These are phyloP conservation scores for Hermaeophaga mercurialis DNA, from an alignment of 2,888 invertebrate genomes.

Conservation along the genomic window DNA sequence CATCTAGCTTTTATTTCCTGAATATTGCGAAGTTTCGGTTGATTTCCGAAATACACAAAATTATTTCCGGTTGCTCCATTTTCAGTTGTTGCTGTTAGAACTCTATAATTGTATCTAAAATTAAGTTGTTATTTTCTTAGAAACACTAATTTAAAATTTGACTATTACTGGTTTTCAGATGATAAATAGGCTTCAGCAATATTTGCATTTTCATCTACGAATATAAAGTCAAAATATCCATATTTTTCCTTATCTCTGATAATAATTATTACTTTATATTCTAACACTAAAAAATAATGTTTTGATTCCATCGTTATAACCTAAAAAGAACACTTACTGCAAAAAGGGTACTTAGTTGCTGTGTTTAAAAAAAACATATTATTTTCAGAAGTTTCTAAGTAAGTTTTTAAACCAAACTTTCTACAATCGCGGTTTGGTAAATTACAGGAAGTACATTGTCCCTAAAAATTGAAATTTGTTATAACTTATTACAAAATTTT, in stretches of 20 bases:
- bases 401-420: slow-evolving; percentile 48
- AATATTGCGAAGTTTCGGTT: slow-evolving; percentile 45
- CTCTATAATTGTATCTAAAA: slow-evolving; percentile 26
- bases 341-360: slow-evolving; percentile 48
- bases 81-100: slow-evolving; percentile 21
- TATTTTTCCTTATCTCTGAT: slow-evolving; percentile 21
- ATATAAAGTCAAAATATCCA: slow-evolving; percentile 51
- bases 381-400: slow-evolving; percentile 39
- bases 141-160: neutral
- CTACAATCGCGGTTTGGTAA: slow-evolving; percentile 45
- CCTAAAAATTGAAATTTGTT: slow-evolving; percentile 40
- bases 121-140: too few relatives aligned
- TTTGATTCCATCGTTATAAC: too few relatives aligned
- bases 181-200: slow-evolving; percentile 44
- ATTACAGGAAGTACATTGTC: slow-evolving; percentile 47
- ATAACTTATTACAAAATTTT: neutral
- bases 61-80: slow-evolving; percentile 36
- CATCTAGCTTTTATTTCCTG: slow-evolving; percentile 51
- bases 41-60: slow-evolving; percentile 48
- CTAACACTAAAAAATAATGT: slow-evolving; percentile 42
- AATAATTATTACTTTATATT: slow-evolving; percentile 36
- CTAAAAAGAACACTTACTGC: slow-evolving; percentile 53
- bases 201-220: slow-evolving; percentile 47
- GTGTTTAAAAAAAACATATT: slow-evolving; percentile 52
- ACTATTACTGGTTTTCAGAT: slow-evolving; percentile 10